A percentile compares a stretch with the other conserved stretches of the same genome.
phyloP scores from a whole-genome alignment of 2,113 vertebrate species.

The Caloenas nicobarica region DNA sequence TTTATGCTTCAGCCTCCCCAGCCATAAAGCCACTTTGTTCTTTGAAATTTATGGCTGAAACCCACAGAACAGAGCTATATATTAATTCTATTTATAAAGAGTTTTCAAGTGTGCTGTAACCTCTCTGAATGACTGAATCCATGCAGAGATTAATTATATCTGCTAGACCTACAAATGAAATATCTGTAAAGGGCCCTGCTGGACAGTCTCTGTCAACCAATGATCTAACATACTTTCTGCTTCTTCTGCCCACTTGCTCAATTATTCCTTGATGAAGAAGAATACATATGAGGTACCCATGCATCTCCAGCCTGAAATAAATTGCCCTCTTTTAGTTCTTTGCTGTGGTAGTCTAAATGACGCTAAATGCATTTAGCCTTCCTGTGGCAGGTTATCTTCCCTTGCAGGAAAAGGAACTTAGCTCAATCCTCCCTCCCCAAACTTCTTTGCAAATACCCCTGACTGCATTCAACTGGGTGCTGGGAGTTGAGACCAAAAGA shows the following conservation, averaged over 20 bases:
- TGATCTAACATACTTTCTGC: neutral
- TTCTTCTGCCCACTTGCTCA: neutral
- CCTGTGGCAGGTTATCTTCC: neutral
- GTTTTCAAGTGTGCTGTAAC: neutral
- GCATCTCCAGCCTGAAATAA: neutral
- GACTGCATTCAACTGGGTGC: neutral
- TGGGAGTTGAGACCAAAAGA: neutral
- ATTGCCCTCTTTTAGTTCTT: neutral
- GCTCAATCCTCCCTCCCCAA: neutral
- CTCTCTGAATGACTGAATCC: neutral
- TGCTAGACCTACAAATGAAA: neutral
- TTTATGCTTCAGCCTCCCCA: neutral
- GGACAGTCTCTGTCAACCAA: neutral
- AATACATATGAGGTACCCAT: neutral
- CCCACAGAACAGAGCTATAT: neutral
- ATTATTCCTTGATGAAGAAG: neutral
- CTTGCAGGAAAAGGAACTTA: neutral
- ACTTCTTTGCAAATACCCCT: neutral
- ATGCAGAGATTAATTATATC: neutral
- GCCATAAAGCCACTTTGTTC: neutral
- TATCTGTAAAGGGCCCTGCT: neutral
- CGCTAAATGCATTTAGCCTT: neutral
- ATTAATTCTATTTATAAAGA: neutral
- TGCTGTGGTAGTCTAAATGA: neutral
- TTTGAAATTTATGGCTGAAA: conserved; percentile 2